Evolutionary conservation across 1,140 invertebrate species (phyloP), one percentile per base, ranked within the genome.

Genomic region (Amphibalanus amphitrite): DNA sequence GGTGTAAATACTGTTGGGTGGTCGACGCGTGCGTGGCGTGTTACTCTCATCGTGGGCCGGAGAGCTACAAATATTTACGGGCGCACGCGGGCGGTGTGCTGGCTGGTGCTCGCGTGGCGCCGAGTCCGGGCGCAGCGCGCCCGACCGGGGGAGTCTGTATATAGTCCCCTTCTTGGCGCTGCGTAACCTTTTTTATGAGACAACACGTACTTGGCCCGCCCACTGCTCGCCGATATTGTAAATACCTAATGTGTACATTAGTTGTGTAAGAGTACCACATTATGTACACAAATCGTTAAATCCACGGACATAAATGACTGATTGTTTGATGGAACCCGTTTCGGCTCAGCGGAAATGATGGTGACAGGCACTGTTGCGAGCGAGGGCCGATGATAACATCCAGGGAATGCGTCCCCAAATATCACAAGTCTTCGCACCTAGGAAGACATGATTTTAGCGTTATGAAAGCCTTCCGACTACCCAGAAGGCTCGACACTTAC

Each of bases 231-330:
- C 10, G 47, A 59, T 59, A 59, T 59, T 59, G 47, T 59, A 59
- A 59, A 59, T 59, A 59, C 47, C 47, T 59, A 59, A 59, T 59
- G 47, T 59, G 47, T 59, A 59, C 47, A 59, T 59, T 59, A 59
- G 47, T 59, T 59, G 47, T 59, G 47, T 59, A 59, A 59, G 47
- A 59, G 47, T 59, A 59, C 47, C 13, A 59, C 47, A 59, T 59
- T 59, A 59, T 59, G 47, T 59, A 59, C 47, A 59, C 47, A 59
- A 59, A 59, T 59, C 47, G 47, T 59, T 59, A 59, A 59, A 59
- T 59, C 47, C 47, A 59, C 47, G 47, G 47, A 59, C 47, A 59
- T 59, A 59, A 59, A 59, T 13, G 47, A 59, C 47, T 59, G 71
- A 30, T 70, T 71, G 67, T 76, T 73, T 25, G 33, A n/a, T n/a